Conservation (phyloP, 2,888 invertebrate genomes). For the Panzeria rudis region DNA sequence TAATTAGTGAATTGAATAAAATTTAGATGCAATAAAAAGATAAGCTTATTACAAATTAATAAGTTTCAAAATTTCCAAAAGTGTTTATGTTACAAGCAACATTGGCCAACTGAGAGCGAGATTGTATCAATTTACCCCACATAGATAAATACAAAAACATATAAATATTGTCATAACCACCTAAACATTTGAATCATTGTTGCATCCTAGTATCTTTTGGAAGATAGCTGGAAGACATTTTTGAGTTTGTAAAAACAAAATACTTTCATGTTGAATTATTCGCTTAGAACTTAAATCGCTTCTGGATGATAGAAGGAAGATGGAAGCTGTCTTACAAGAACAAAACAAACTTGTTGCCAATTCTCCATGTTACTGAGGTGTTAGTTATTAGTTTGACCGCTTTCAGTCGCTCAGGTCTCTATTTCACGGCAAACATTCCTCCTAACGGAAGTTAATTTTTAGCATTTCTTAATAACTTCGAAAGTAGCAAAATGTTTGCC, state of each 20-base stretch:
- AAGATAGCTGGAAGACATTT: not conserved
- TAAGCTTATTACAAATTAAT: slow-evolving; percentile 36
- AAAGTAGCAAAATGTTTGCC: not conserved
- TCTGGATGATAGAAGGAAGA: too few species aligned
- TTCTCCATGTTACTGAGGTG: too few species aligned
- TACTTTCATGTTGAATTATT: not conserved
- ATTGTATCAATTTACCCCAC: slow-evolving; percentile 48
- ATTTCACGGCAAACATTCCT: too few species aligned
- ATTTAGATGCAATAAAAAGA: not conserved
- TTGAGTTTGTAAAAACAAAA: not conserved
- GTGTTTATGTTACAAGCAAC: slow-evolving; percentile 15
- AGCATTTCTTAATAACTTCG: not conserved
- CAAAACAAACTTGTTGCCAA: too few species aligned
- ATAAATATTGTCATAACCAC: not conserved
- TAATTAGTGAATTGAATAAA: not conserved
- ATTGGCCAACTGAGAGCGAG: slow-evolving; percentile 17
- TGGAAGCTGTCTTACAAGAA: too few species aligned
- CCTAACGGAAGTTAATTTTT: too few species aligned
- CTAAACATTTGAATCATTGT: not conserved
- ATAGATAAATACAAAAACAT: not conserved
- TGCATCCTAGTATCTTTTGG: too few species aligned
- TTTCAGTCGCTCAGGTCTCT: too few species aligned
- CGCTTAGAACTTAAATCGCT: too few species aligned
- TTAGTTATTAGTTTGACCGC: too few species aligned
- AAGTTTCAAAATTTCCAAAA: slow-evolving; percentile 33